phyloP scores from a whole-genome alignment of 2,888 invertebrate species.

The Drosophila pseudotakahashii region DNA sequence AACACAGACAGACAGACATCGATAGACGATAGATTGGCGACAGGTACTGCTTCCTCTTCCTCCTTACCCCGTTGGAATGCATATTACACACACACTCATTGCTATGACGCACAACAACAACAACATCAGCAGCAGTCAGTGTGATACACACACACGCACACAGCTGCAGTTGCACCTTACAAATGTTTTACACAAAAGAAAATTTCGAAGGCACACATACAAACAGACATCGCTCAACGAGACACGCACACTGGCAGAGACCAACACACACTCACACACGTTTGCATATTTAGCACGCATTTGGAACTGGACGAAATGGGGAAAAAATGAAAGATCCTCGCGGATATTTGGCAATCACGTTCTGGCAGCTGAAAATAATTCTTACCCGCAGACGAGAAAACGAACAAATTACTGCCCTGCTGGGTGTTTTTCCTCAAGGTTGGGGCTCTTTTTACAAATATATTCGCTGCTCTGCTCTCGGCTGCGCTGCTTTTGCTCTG shows the following conservation, averaged over 20 bases:
- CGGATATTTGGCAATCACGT: conserved; percentile 7
- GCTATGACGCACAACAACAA: conserved; percentile 53
- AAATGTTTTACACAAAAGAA: conserved; percentile 63
- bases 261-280: conserved; percentile 19
- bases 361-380: conserved; percentile 11
- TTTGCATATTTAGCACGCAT: conserved; percentile 51
- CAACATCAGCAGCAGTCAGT: conserved; percentile 23
- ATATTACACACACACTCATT: conserved; percentile 56
- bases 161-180: conserved; percentile 71
- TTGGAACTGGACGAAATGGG: conserved; percentile 34
- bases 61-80: conserved; percentile 77
- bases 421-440: conserved; percentile 79
- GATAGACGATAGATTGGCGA: conserved; percentile 51
- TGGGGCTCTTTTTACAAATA: conserved; percentile 64
- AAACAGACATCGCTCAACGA: conserved; percentile 34
- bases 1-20: conserved; percentile 40
- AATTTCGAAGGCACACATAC: conserved; percentile 39
- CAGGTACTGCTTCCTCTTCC: conserved; percentile 40
- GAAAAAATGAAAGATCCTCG: conserved; percentile 33
- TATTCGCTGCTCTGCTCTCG: conserved; percentile 48
- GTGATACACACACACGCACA: conserved; percentile 44
- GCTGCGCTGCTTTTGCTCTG: conserved; percentile 27
- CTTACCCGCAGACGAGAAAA: conserved; percentile 64
- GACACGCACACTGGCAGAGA: conserved; percentile 22
- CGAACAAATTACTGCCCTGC: conserved; percentile 62